Evolutionary conservation across 2,888 invertebrate species (phyloP), one percentile per base, ranked within the genome.

Genomic region (Eilema griseolum): DNA sequence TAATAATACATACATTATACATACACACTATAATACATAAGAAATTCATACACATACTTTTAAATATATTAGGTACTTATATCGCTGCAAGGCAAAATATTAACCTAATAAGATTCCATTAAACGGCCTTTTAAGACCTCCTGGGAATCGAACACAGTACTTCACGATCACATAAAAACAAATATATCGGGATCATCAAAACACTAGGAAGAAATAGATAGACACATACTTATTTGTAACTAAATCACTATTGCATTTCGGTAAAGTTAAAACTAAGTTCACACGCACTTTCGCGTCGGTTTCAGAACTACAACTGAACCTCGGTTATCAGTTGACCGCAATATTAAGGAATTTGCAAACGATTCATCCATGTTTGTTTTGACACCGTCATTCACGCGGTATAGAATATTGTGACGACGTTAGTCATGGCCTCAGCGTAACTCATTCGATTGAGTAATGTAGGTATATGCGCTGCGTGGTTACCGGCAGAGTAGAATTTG

Each of bases 261-360:
- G 2, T 23, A 33, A n/a, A 0, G 5, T 61, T 1, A 23, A 61
- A 33, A 33, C 46, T 52, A 52, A n/a, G 52, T 52, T 10, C 14
- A 26, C 26, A 59, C 59, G 11, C 26, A 24, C 59, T 59, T 14
- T 59, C 59, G 16, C 10, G 20, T 61, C n/a, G 11, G 10, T 61
- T 61, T 61, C 61, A 61, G 61, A 11, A n/a, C 31, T n/a, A 61
- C n/a, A n/a, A 31, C 20, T 31, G 28, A 46, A 61, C 0, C 26
- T 8, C 1, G 28, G 67, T 69, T 73, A 71, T 75, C 60, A 41
- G 10, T 20, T 66, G 71, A 70, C 69, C 73, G 63, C 67, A 73
- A 75, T 75, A 60, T 66, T n/a, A 61, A 52, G 26, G 64, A 62
- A 67, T 75, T 78, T 66, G 69, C 67, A 61, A 63, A 62, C 33